Evolutionary conservation across 2,113 vertebrate species (phyloP).

Genomic region (Alectura lathami): DNA sequence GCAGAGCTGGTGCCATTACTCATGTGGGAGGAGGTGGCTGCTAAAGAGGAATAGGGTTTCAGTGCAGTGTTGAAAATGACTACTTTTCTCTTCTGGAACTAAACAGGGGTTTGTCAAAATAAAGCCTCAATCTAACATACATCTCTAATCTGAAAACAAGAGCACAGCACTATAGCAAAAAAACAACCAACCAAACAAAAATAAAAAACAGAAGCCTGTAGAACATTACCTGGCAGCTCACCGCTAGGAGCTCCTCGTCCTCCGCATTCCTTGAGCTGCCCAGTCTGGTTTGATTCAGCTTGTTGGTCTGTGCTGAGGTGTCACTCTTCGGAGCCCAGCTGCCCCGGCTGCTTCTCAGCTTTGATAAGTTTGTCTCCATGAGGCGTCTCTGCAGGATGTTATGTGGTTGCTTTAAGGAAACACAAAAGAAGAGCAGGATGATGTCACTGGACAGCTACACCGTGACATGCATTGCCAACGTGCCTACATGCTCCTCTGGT

Average conservation of each 20-base stretch:
- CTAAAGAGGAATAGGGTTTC: neutral
- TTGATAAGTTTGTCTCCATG: conserved; percentile 86
- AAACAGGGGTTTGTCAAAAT: neutral
- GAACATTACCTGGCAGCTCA: conserved; percentile 82
- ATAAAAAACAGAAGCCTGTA: neutral
- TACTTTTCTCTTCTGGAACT: neutral
- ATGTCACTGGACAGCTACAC: neutral
- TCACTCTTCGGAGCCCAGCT: conserved; percentile 72
- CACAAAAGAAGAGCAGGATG: neutral
- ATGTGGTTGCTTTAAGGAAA: conserved; percentile 84
- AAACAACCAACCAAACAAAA: too few relatives aligned
- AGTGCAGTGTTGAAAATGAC: neutral
- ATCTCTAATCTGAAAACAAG: fast-evolving
- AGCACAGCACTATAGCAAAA: too few relatives aligned
- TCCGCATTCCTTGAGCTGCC: conserved; percentile 69
- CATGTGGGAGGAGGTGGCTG: neutral
- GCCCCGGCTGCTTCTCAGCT: conserved; percentile 74
- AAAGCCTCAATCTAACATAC: neutral
- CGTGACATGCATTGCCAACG: neutral
- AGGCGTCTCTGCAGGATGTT: conserved; percentile 88
- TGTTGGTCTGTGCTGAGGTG: conserved; percentile 45
- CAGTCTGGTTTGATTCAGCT: conserved; percentile 66
- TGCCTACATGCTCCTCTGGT: neutral
- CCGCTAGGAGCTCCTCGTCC: conserved; percentile 79
- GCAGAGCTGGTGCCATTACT: neutral